A percentile compares a stretch with the other conserved stretches of the same genome.
phyloP scores from a whole-genome alignment of 2,888 invertebrate genomes.

The Lasioglossum leucozonium region DNA sequence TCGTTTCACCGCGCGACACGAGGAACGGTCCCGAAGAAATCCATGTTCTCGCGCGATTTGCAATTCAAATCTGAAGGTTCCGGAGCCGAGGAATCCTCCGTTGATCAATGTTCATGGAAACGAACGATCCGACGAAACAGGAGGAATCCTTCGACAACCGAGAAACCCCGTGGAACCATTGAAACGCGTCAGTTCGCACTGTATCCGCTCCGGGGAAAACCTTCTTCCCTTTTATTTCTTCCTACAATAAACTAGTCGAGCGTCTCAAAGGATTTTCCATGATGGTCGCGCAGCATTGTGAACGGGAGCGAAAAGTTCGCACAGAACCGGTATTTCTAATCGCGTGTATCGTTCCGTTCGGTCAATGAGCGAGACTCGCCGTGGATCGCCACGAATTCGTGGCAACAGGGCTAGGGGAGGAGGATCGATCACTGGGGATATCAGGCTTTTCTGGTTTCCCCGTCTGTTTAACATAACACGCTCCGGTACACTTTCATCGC shows the following conservation, averaged over 20 bases:
- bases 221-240: no score
- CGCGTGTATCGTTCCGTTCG: constrained; percentile 3
- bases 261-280: not conserved
- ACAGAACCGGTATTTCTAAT: not conserved
- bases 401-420: constrained; percentile 14
- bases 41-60: constrained; percentile 49
- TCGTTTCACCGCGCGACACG: constrained; percentile 40
- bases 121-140: constrained; percentile 1
- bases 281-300: not conserved
- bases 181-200: constrained; percentile 3
- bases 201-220: not conserved
- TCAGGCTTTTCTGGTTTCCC: constrained; percentile 58
- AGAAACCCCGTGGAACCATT: not conserved
- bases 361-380: constrained; percentile 18
- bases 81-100: constrained; percentile 11
- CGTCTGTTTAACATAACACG: constrained; percentile 58
- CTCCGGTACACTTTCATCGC: constrained; percentile 59
- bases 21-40: constrained; percentile 25
- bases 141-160: not conserved
- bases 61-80: constrained; percentile 48
- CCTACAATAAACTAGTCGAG: not conserved
- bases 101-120: constrained; percentile 24
- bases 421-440: constrained; percentile 43
- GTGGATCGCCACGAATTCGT: constrained; percentile 37
- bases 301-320: not conserved